phyloP scores from a whole-genome alignment of 1,140 invertebrate species.

The Thereuonema tuberculata region DNA sequence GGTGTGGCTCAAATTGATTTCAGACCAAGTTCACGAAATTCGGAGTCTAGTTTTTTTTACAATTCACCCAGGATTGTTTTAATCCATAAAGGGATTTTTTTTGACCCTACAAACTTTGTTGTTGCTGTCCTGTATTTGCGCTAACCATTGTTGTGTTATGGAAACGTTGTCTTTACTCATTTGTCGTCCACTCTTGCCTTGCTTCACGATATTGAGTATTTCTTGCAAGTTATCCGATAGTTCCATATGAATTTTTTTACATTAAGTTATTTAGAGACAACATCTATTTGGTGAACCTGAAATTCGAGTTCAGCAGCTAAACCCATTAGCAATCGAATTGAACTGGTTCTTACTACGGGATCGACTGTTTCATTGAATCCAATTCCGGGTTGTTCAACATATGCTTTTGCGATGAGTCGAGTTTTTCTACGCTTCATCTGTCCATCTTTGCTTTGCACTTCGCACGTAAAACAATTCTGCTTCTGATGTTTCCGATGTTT shows the following conservation, averaged over 20 bases:
- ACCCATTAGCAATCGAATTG: constrained; percentile 18
- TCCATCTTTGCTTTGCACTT: too few species aligned
- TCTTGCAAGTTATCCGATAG: constrained; percentile 12
- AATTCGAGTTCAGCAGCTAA: constrained; percentile 15
- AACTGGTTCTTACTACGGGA: constrained; percentile 17
- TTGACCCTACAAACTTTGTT: constrained; percentile 13
- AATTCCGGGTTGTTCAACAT: constrained; percentile 16
- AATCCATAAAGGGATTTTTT: constrained; percentile 26
- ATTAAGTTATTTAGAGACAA: constrained; percentile 19
- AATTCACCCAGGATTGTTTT: constrained; percentile 20
- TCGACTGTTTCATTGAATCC: constrained; percentile 21
- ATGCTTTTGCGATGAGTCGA: constrained; percentile 19
- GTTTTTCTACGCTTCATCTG: not conserved
- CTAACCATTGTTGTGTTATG: not conserved
- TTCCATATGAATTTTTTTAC: constrained; percentile 19
- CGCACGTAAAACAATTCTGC: too few species aligned
- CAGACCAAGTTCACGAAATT: constrained; percentile 13
- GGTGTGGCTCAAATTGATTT: not conserved
- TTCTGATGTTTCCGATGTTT: too few species aligned
- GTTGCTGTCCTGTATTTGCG: not conserved
- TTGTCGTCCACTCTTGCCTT: not conserved
- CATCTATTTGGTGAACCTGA: constrained; percentile 20
- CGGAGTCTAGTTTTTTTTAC: constrained; percentile 6
- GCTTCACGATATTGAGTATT: constrained; percentile 4
- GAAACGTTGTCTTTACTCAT: constrained; percentile 14